Percentiles rank a stretch among this genome's conserved stretches.
These are phyloP conservation scores for Eriocheir sinensis DNA, from an alignment of 1,140 invertebrate genomes.

Conservation along the genomic window DNA sequence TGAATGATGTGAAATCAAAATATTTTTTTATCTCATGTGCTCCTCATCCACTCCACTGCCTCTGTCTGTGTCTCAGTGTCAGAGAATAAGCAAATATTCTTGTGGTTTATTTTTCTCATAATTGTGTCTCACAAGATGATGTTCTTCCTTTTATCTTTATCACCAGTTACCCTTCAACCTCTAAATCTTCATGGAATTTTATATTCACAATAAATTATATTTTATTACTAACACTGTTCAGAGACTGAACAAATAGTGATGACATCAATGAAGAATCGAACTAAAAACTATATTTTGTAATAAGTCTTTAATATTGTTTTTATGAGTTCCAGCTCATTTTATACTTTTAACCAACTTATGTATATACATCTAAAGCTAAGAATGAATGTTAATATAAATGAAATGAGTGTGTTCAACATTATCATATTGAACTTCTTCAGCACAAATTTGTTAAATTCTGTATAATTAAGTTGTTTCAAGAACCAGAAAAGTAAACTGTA, in stretches of 20 bases:
- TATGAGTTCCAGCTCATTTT: slow-evolving; percentile 50
- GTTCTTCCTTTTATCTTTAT: slow-evolving; percentile 29
- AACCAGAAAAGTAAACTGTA: neutral
- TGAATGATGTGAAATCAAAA: slow-evolving; percentile 43
- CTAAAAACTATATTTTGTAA: neutral
- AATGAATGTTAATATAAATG: slow-evolving; percentile 18
- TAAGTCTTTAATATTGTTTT: slow-evolving; percentile 8
- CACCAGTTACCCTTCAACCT: neutral
- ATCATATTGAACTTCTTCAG: slow-evolving; percentile 43
- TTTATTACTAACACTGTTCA: slow-evolving; percentile 12
- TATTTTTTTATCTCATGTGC: slow-evolving; percentile 32
- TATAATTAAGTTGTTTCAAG: neutral
- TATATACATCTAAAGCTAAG: slow-evolving; percentile 16
- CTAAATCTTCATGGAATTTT: neutral
- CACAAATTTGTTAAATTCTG: slow-evolving; percentile 27
- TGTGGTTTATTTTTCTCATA: neutral
- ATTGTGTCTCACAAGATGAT: slow-evolving; percentile 6
- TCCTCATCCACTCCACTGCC: neutral
- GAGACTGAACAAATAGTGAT: neutral
- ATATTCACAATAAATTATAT: slow-evolving; percentile 18
- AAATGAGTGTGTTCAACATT: neutral
- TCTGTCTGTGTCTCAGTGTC: slow-evolving; percentile 25
- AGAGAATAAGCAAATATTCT: slow-evolving; percentile 6
- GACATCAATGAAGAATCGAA: neutral
- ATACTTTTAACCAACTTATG: neutral